Conservation (phyloP, 2,113 vertebrate species). For the Dromiciops gliroides region DNA sequence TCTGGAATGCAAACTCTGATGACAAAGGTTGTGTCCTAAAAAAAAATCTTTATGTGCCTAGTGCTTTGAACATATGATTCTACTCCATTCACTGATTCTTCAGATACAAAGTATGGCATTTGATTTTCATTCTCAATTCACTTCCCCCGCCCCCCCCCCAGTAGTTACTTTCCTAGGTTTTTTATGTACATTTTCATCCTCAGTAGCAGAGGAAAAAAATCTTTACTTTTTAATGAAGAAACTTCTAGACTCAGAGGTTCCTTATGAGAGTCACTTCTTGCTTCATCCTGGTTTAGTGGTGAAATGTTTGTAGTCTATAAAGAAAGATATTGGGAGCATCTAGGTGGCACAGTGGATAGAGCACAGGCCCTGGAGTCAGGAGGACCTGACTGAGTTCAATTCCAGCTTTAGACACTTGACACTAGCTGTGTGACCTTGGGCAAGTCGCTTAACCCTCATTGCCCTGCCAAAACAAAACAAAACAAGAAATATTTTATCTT, state of each 20-base stretch:
- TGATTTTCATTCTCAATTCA: slow-evolving; percentile 86
- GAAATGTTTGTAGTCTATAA: slow-evolving; percentile 84
- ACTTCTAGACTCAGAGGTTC: slow-evolving; percentile 80
- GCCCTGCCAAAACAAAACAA: too few relatives aligned
- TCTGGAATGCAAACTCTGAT: background rate
- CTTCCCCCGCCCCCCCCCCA: too few relatives aligned
- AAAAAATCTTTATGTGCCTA: background rate
- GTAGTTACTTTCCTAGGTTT: slow-evolving; percentile 85
- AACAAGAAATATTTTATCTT: slow-evolving; percentile 89
- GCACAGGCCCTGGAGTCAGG: too few relatives aligned
- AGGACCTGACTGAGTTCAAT: too few relatives aligned
- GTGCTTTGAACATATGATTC: background rate
- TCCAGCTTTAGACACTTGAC: too few relatives aligned
- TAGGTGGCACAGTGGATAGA: too few relatives aligned
- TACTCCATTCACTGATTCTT: slow-evolving; percentile 77
- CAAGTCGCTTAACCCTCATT: too few relatives aligned
- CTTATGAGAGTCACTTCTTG: slow-evolving; percentile 69
- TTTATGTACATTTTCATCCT: slow-evolving; percentile 88
- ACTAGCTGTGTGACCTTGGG: too few relatives aligned
- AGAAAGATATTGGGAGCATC: too few relatives aligned
- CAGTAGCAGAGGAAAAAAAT: slow-evolving; percentile 73
- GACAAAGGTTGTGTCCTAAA: background rate
- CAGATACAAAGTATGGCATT: slow-evolving; percentile 78
- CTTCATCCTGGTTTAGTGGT: slow-evolving; percentile 79
- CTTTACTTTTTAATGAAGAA: slow-evolving; percentile 81